These are phyloP conservation scores for Lasioglossum villosulum DNA, from an alignment of 2,888 invertebrate genomes.

Conservation along the genomic window DNA sequence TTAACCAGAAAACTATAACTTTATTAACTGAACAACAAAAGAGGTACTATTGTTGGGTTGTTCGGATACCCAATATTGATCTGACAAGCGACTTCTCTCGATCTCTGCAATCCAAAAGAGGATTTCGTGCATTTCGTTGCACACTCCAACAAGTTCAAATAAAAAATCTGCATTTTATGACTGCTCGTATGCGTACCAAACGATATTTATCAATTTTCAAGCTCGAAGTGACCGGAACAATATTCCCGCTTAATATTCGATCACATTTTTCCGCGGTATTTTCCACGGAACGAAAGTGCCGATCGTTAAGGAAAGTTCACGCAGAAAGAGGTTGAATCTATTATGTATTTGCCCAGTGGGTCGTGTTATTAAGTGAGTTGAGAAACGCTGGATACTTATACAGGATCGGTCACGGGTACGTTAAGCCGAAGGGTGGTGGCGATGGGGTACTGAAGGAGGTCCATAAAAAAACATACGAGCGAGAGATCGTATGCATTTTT, in stretches of 20 bases:
- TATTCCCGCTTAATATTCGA: not conserved
- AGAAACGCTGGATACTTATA: slow-evolving; percentile 23
- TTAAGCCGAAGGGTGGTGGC: slow-evolving; percentile 36
- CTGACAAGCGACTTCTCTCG: no score
- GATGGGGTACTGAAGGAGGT: slow-evolving; percentile 55
- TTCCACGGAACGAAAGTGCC: not conserved
- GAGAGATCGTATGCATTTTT: slow-evolving; percentile 74
- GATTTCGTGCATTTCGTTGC: no score
- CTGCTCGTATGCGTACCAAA: not conserved
- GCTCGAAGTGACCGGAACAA: not conserved
- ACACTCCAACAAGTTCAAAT: no score
- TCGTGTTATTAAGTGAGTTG: slow-evolving; percentile 29
- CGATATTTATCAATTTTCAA: not conserved
- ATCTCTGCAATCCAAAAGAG: no score
- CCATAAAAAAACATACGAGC: slow-evolving; percentile 72
- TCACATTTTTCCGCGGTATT: not conserved
- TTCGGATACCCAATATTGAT: no score
- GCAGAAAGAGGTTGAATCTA: not conserved
- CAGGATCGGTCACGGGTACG: slow-evolving; percentile 31
- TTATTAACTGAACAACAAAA: no score
- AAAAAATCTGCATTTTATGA: not conserved
- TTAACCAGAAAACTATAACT: no score
- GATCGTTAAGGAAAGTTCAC: not conserved
- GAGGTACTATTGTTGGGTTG: no score
- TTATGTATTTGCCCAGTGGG: not conserved